Evolutionary conservation across 1,140 invertebrate species (phyloP), one percentile per base, ranked within the genome.

Genomic region (Coelopa frigida): DNA sequence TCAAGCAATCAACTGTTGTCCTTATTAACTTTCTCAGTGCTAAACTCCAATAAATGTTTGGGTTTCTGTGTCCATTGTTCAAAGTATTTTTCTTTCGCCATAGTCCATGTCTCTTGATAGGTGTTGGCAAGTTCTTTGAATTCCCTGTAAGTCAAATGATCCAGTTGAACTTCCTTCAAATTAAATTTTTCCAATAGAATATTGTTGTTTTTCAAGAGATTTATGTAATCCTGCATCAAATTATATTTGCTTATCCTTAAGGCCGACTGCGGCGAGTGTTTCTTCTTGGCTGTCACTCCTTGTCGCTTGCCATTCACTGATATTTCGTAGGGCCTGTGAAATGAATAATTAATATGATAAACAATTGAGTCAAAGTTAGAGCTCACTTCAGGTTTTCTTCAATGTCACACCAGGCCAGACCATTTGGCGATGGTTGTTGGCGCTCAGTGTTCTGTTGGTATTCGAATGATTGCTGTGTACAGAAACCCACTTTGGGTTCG

Each of bases 301-400:
- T 88, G 83, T 50, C 81, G 85, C 57, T 76, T 79, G 22, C 91
- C 91, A 63, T 85, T 79, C 1, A 91, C 83, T 35, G 79, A 75
- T 12, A 92, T 78, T 73, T 94, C 87, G 23, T 76, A 65, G 23
- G 73, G 50, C 32, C 83, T 86, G 48, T 54, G n/a, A 73, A 73
- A 37, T 46, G 55, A 37, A 52, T 40, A 43, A 26, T n/a, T n/a
- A 37, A 23, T 11, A 36, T 17, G 38, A 49, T 23, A 44, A 12
- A 31, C 10, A 44, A 21, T 49, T 31, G 11, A 46, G 17, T 11
- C 24, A 33, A 40, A 4, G 43, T 33, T 26, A 29, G 20, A 18
- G 37, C 49, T 45, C 41, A 59, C 61, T 58, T 55, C 38, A 71
- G 66, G 68, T 65, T 69, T 17, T 73, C 57, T 4, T 53, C 56